Conservation (phyloP, 2,888 invertebrate species). For the Clunio marinus region DNA sequence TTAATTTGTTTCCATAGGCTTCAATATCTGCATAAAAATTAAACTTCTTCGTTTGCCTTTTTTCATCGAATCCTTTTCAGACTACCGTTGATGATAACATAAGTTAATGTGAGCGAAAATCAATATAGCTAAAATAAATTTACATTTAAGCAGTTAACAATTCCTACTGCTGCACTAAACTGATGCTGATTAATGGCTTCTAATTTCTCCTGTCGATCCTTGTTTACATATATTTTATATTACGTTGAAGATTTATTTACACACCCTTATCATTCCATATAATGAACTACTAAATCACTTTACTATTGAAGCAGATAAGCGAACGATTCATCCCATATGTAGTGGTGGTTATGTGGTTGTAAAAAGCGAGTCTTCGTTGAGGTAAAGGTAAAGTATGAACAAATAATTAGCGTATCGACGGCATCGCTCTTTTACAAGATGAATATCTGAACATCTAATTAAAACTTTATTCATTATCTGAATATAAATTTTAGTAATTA, state of each 20-base stretch:
- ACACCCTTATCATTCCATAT: constrained; percentile 19
- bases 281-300: constrained; percentile 20
- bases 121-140: neutral
- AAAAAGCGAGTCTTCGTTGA: too few species aligned
- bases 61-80: too few species aligned
- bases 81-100: too few species aligned
- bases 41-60: too few species aligned
- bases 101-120: too few species aligned
- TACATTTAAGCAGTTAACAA: neutral
- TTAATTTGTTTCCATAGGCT: neutral
- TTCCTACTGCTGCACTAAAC: neutral
- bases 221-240: neutral
- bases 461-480: neutral
- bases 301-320: neutral
- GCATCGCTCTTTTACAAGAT: neutral
- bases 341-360: neutral
- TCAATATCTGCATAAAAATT: neutral
- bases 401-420: neutral
- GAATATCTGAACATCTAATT: neutral
- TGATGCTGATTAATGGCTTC: neutral
- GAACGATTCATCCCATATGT: neutral
- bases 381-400: neutral
- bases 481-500: neutral
- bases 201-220: neutral
- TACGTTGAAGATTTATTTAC: neutral